phyloP scores from a whole-genome alignment of 2,113 vertebrate species.

The Hyaena hyaena region DNA sequence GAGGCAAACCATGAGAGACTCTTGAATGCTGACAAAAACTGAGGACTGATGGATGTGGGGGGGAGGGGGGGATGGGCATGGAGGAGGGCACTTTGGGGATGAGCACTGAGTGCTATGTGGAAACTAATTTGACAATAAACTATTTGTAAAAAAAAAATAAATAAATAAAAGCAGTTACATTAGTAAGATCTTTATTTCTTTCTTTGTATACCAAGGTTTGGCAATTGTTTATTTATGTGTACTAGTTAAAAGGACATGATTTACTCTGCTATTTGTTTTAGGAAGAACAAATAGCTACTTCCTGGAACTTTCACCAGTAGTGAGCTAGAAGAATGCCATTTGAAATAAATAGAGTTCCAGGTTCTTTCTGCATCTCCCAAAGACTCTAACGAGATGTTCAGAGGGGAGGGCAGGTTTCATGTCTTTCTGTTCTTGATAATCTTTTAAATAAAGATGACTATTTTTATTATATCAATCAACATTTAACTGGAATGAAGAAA shows the following conservation, averaged over 20 bases:
- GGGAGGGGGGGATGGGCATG: no score
- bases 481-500: not conserved
- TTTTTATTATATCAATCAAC: not conserved
- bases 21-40: no score
- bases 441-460: not conserved
- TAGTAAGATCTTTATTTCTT: not conserved
- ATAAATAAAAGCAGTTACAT: not conserved
- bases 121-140: no score
- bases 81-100: no score
- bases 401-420: not conserved
- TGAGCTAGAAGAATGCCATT: not conserved
- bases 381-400: not conserved
- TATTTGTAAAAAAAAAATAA: no score
- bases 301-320: not conserved
- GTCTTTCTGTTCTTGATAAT: not conserved
- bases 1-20: no score
- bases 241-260: not conserved
- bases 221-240: not conserved
- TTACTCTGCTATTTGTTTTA: conserved; percentile 1
- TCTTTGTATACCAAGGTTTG: not conserved
- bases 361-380: not conserved
- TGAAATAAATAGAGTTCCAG: not conserved
- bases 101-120: no score
- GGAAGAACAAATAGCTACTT: not conserved
- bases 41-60: no score